Percentiles rank a stretch among this genome's conserved stretches.
phyloP scores from a whole-genome alignment of 2,888 invertebrate species.

The Stegophylla sp. region DNA sequence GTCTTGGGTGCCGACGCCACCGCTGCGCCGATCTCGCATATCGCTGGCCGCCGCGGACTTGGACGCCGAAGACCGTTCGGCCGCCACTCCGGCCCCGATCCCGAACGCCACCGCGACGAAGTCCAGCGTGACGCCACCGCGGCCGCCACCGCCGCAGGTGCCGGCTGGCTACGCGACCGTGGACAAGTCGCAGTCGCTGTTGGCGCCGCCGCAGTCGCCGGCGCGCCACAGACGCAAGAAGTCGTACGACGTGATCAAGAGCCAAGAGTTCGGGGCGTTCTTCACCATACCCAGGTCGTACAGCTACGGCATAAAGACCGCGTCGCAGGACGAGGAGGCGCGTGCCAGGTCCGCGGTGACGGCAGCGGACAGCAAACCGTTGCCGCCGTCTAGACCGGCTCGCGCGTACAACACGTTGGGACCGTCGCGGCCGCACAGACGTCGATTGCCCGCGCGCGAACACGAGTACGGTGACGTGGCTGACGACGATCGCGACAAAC shows the following conservation, averaged over 20 bases:
- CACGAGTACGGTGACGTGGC: constrained; percentile 63
- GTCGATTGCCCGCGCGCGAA: constrained; percentile 65
- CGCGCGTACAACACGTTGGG: constrained; percentile 71
- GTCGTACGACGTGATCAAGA: constrained; percentile 61
- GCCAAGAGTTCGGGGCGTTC: constrained; percentile 62
- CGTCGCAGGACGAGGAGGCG: not conserved
- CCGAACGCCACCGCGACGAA: not conserved
- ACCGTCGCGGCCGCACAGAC: constrained; percentile 71
- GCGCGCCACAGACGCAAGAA: constrained; percentile 71
- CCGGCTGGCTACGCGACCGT: constrained; percentile 77
- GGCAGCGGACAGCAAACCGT: not conserved
- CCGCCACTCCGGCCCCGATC: not conserved
- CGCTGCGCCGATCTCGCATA: constrained; percentile 46
- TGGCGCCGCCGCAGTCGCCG: constrained; percentile 70
- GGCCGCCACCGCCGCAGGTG: constrained; percentile 27
- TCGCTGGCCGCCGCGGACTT: constrained; percentile 23
- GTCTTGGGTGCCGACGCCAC: constrained; percentile 25
- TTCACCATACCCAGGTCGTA: constrained; percentile 62
- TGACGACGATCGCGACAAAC: constrained; percentile 64
- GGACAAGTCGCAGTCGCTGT: constrained; percentile 68
- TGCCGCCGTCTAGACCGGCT: constrained; percentile 69
- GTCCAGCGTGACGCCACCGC: not conserved
- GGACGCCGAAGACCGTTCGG: constrained; percentile 24
- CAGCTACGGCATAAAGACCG: not conserved
- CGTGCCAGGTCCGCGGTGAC: too few species aligned